Conservation (phyloP, 2,797 vertebrate species). For the Hoplostethus mediterraneus region DNA sequence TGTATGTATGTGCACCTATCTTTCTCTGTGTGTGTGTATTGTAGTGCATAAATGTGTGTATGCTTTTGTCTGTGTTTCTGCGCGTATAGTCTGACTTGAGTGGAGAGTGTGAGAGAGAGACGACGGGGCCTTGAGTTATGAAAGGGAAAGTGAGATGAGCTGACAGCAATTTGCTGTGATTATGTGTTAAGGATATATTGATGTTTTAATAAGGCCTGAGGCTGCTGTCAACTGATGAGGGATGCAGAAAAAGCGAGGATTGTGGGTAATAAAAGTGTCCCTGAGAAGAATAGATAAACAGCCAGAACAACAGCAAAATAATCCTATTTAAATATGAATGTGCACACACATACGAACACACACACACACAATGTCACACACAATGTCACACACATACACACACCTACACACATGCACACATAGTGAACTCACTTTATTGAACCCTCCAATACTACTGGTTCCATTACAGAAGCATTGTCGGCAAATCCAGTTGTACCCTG, state of each 20-base stretch:
- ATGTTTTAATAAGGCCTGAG: slow-evolving; percentile 15
- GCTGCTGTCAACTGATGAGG: neutral
- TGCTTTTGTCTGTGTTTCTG: neutral
- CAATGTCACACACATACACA: neutral
- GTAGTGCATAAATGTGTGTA: neutral
- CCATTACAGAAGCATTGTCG: neutral
- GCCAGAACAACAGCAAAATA: neutral
- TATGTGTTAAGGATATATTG: slow-evolving; percentile 2
- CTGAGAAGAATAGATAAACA: neutral
- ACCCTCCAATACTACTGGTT: neutral
- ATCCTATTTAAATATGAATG: no score
- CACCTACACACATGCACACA: neutral
- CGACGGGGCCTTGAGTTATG: neutral
- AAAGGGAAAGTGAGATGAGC: neutral
- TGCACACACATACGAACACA: neutral
- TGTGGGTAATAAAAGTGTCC: neutral
- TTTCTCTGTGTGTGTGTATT: neutral
- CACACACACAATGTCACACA: no score
- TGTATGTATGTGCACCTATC: neutral
- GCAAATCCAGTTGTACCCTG: neutral
- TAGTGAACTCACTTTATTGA: neutral
- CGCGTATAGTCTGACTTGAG: neutral
- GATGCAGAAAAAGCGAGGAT: neutral
- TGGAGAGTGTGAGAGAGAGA: neutral
- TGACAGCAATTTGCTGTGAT: slow-evolving; percentile 7